These are phyloP conservation scores for Neoniphon sammara DNA, from an alignment of 2,797 vertebrate genomes.

Conservation along the genomic window DNA sequence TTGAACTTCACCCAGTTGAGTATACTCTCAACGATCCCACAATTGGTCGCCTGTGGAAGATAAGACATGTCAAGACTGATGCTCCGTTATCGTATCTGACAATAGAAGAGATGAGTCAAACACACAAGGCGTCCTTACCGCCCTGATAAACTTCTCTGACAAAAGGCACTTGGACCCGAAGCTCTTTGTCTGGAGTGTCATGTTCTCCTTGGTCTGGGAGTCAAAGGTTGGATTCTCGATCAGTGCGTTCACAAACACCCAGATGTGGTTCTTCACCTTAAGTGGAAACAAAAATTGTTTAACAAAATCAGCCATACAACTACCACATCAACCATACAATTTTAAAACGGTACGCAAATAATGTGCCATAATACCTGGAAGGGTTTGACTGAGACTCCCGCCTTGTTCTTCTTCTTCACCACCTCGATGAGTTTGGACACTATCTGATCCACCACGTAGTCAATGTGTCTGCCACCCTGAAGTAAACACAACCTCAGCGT, in stretches of 20 bases:
- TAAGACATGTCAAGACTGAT: neutral
- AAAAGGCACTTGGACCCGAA: conserved; percentile 92
- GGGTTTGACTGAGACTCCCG: conserved; percentile 91
- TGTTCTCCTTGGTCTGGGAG: conserved; percentile 94
- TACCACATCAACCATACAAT: neutral
- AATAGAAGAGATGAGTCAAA: neutral
- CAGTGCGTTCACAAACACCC: conserved; percentile 93
- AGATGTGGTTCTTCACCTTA: conserved; percentile 95
- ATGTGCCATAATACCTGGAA: conserved; percentile 85
- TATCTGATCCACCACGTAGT: conserved; percentile 89
- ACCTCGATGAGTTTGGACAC: conserved; percentile 92
- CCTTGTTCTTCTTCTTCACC: conserved; percentile 95
- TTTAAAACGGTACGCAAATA: neutral
- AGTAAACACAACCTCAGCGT: conserved; percentile 25
- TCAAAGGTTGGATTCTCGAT: conserved; percentile 93
- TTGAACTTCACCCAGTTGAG: conserved; percentile 95
- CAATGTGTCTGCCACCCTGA: conserved; percentile 82
- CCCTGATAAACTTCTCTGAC: conserved; percentile 95
- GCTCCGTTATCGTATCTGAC: neutral
- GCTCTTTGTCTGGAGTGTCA: conserved; percentile 92
- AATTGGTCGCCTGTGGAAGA: conserved; percentile 87
- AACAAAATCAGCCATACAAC: neutral
- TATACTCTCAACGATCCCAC: conserved; percentile 93
- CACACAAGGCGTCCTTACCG: conserved; percentile 82
- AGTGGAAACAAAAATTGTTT: conserved; percentile 26